These are phyloP conservation scores for Dorcus parallelipipedus DNA, from an alignment of 2,888 invertebrate species.

Conservation along the genomic window DNA sequence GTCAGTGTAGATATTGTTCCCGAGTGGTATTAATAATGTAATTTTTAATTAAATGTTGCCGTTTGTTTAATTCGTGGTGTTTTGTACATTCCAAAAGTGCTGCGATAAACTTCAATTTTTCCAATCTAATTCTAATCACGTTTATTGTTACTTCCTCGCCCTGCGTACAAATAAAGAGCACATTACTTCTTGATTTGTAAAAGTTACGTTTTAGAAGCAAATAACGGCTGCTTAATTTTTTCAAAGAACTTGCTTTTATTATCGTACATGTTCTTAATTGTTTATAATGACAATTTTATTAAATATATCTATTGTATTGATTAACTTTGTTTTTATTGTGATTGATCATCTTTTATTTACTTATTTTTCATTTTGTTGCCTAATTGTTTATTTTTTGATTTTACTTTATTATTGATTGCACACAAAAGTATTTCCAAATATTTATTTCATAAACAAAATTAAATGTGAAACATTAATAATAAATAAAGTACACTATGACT, in stretches of 20 bases:
- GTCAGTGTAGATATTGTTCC: conserved; percentile 3
- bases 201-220: neutral
- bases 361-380: too few species aligned
- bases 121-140: neutral
- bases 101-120: neutral
- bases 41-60: conserved; percentile 11
- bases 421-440: too few species aligned
- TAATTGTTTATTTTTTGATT: too few species aligned
- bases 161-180: neutral
- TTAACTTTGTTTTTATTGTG: neutral
- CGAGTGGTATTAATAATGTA: conserved; percentile 11
- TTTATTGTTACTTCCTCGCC: neutral
- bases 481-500: too few species aligned
- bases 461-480: too few species aligned
- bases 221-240: neutral
- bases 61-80: conserved; percentile 12
- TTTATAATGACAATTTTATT: conserved; percentile 37
- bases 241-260: neutral
- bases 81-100: neutral
- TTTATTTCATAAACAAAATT: too few species aligned
- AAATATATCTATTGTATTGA: conserved; percentile 29
- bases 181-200: neutral
- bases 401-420: too few species aligned
- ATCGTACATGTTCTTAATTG: conserved; percentile 22
- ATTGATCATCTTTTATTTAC: too few species aligned